Evolutionary conservation across 2,888 invertebrate species (phyloP).

Genomic region (Teleiodes luculella): DNA sequence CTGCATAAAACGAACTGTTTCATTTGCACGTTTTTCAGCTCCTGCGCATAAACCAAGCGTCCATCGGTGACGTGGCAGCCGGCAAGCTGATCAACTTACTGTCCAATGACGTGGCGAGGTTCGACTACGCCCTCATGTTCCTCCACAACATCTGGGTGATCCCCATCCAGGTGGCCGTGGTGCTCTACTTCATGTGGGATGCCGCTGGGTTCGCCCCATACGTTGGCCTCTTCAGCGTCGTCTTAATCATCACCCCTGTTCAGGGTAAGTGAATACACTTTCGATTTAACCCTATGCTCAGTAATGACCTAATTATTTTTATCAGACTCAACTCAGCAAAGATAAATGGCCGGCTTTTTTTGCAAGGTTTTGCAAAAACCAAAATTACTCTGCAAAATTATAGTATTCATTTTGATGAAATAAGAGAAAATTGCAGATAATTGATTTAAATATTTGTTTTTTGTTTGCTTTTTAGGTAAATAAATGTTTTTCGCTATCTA

Average conservation of each 20-base stretch:
- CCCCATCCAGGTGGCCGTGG: conserved; percentile 83
- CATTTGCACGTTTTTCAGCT: conserved; percentile 79
- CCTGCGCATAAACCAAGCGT: conserved; percentile 84
- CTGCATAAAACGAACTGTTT: too few relatives aligned
- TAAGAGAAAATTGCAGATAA: too few relatives aligned
- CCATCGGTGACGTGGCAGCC: conserved; percentile 82
- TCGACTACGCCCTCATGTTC: conserved; percentile 85
- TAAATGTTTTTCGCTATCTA: too few relatives aligned
- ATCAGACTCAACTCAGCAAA: too few relatives aligned
- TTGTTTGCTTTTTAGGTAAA: too few relatives aligned
- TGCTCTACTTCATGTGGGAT: conserved; percentile 56
- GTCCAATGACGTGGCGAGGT: conserved; percentile 89
- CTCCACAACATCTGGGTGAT: conserved; percentile 89
- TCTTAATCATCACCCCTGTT: conserved; percentile 78
- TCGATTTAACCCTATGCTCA: too few relatives aligned
- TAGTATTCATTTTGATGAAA: too few relatives aligned
- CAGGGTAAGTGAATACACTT: conserved; percentile 47
- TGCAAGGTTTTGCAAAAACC: too few relatives aligned
- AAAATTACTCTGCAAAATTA: too few relatives aligned
- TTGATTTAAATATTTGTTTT: too few relatives aligned
- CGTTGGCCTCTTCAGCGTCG: conserved; percentile 63
- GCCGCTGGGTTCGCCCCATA: conserved; percentile 60
- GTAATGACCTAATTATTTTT: too few relatives aligned
- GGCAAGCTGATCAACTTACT: conserved; percentile 90
- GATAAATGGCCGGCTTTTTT: too few relatives aligned